Conservation (phyloP, 2,113 vertebrate species). For the Penelope pileata region DNA sequence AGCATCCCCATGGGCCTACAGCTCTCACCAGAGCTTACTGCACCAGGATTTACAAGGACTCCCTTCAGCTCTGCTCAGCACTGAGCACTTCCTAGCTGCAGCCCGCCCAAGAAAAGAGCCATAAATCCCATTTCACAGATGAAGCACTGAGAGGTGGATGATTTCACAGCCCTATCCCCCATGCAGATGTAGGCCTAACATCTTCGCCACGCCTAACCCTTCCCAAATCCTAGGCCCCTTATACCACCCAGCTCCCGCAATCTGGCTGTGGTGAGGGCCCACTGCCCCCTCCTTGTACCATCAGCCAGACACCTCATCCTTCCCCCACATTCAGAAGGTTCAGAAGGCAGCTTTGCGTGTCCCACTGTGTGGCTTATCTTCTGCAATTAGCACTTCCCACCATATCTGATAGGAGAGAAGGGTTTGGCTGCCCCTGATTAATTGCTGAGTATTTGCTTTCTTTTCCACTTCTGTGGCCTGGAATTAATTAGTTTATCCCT, state of each 20-base stretch:
- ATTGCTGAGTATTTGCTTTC: conserved; percentile 61
- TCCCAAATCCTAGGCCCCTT: background rate
- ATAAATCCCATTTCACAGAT: background rate
- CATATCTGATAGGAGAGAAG: conserved; percentile 42
- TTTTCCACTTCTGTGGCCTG: conserved; percentile 57
- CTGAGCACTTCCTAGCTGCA: background rate
- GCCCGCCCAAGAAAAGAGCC: background rate
- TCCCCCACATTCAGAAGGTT: conserved; percentile 24
- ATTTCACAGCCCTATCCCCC: background rate
- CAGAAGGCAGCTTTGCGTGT: conserved; percentile 14
- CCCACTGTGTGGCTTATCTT: conserved; percentile 58
- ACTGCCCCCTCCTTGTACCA: background rate
- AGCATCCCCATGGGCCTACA: background rate
- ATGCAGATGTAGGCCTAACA: background rate
- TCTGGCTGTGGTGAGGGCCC: accelerated
- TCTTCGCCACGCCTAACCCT: background rate
- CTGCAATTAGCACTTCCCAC: conserved; percentile 55
- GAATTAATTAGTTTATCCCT: conserved; percentile 67
- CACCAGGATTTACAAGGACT: background rate
- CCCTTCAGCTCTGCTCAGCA: background rate
- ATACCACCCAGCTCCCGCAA: accelerated
- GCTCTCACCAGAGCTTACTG: background rate
- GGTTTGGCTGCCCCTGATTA: conserved; percentile 50
- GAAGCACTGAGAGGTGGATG: background rate
- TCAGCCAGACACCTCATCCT: conserved; percentile 2